Percentiles rank a stretch among this genome's conserved stretches.
phyloP scores from a whole-genome alignment of 2,113 vertebrate genomes.

The Rhombomys opimus region DNA sequence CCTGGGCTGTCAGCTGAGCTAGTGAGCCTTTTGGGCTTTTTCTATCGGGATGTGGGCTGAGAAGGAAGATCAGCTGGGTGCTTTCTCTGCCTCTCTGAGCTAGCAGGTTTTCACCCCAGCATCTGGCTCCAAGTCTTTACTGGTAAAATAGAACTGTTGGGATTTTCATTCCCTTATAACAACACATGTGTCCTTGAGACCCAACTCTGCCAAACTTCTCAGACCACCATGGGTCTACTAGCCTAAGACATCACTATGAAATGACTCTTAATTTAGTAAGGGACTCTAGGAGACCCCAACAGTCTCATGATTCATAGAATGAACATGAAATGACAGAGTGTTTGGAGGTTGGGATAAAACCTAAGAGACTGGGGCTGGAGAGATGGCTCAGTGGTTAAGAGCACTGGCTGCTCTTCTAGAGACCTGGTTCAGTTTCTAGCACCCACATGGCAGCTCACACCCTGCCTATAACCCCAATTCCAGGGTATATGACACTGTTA shows the following conservation, averaged over 20 bases:
- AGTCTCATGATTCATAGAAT: accelerated
- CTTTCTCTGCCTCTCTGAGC: too few species aligned
- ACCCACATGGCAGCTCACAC: background rate
- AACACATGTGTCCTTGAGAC: too few species aligned
- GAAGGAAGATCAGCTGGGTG: too few species aligned
- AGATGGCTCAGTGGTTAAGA: background rate
- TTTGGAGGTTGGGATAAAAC: too few species aligned
- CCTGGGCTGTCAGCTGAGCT: too few species aligned
- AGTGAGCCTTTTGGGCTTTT: too few species aligned
- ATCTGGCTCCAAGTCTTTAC: too few species aligned
- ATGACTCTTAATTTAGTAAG: background rate
- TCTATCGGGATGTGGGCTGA: too few species aligned
- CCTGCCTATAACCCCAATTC: background rate
- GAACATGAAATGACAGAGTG: accelerated
- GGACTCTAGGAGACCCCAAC: background rate
- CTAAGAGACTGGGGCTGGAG: background rate
- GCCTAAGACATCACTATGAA: accelerated
- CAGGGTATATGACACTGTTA: background rate
- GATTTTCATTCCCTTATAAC: too few species aligned
- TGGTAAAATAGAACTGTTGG: too few species aligned
- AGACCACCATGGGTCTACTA: background rate
- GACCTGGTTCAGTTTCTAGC: background rate
- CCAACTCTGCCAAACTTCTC: background rate
- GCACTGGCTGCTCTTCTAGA: background rate
- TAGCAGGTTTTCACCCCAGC: too few species aligned